Conservation (phyloP, 2,113 vertebrate genomes). For the Crotalus horridus region DNA sequence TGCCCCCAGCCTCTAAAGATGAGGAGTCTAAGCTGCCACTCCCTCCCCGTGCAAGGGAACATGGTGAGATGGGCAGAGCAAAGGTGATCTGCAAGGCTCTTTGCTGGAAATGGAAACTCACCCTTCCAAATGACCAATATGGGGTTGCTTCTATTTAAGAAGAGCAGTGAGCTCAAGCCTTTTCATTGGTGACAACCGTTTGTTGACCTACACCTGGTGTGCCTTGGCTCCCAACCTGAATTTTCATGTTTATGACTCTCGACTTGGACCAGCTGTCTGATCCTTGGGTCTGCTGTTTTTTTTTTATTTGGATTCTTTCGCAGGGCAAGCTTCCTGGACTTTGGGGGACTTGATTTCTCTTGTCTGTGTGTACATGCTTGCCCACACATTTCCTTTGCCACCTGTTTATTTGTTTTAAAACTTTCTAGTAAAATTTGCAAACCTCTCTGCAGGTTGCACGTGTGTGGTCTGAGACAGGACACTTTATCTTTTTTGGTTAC, state of each 20-base stretch:
- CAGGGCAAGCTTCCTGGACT: background rate
- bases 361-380: background rate
- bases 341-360: background rate
- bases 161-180: background rate
- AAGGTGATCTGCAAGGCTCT: background rate
- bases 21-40: background rate
- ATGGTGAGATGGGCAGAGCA: background rate
- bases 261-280: background rate
- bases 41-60: background rate
- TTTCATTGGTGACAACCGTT: background rate
- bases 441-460: background rate
- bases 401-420: background rate
- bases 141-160: background rate
- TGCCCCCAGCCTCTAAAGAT: background rate
- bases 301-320: background rate
- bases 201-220: background rate
- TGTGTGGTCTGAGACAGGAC: background rate
- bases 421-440: background rate
- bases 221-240: background rate
- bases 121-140: background rate
- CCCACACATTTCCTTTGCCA: background rate
- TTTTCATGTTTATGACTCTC: background rate
- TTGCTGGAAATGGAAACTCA: background rate
- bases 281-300: background rate
- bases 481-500: background rate